These are phyloP conservation scores for Lepilemur septentrionalis DNA, from an alignment of 2,797 vertebrate genomes.

Conservation along the genomic window DNA sequence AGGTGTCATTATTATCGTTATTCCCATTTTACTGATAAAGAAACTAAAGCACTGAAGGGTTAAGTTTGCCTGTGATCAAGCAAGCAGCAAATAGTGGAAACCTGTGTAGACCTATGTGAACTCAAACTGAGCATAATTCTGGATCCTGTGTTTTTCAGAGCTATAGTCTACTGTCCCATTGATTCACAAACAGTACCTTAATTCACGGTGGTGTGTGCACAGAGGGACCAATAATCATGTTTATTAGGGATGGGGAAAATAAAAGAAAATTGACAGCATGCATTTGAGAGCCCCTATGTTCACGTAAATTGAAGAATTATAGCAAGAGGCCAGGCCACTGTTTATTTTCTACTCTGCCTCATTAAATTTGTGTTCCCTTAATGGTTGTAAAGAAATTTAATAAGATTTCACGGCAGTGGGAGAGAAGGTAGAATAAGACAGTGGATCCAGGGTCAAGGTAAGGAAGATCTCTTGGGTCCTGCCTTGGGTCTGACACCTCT, in stretches of 20 bases:
- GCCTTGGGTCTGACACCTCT: too few relatives aligned
- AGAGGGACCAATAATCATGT: not conserved
- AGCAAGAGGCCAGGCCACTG: not conserved
- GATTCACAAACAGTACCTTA: not conserved
- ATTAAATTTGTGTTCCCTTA: not conserved
- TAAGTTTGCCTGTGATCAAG: not conserved
- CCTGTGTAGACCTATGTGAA: accelerated
- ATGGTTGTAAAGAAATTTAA: not conserved
- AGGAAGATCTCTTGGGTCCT: not conserved
- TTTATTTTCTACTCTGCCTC: not conserved
- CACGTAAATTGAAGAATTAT: not conserved
- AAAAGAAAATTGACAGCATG: not conserved
- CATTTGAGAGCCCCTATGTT: not conserved
- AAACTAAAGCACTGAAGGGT: not conserved
- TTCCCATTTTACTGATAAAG: not conserved
- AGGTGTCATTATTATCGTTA: not conserved
- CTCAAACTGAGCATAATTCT: too few relatives aligned
- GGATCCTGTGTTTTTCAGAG: not conserved
- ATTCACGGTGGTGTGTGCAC: not conserved
- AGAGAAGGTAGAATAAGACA: not conserved
- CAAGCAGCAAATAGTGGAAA: not conserved
- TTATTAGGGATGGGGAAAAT: not conserved
- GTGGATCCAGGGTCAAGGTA: not conserved
- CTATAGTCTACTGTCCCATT: not conserved
- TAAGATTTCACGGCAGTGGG: not conserved